Conservation (phyloP, 2,797 vertebrate genomes). For the Clamator glandarius region DNA sequence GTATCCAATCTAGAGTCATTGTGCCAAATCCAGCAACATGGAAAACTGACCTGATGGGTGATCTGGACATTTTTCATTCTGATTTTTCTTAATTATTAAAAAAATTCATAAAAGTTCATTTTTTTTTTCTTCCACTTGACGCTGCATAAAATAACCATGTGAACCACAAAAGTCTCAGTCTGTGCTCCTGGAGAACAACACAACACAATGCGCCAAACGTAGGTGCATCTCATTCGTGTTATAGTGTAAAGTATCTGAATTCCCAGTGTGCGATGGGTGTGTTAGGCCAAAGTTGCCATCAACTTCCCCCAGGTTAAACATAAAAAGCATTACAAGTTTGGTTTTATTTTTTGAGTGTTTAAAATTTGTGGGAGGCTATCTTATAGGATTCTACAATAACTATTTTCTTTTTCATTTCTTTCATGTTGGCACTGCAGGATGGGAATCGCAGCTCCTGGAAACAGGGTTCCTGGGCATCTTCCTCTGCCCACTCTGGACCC, state of each 20-base stretch:
- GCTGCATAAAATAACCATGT: not conserved
- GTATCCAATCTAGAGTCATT: not conserved
- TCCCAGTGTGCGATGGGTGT: rapidly evolving
- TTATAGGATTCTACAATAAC: not conserved
- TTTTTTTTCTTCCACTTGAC: not conserved
- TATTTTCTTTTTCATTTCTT: not conserved
- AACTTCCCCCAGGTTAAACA: not conserved
- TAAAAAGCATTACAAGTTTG: not conserved
- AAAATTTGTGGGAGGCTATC: not conserved
- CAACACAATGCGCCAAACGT: not conserved
- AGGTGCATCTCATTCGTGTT: rapidly evolving
- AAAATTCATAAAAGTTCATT: rapidly evolving
- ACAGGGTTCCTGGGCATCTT: slow-evolving; percentile 94
- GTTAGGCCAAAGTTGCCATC: no score
- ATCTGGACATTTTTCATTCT: not conserved
- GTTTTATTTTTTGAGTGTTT: not conserved
- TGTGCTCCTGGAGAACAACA: rapidly evolving
- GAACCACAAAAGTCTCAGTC: not conserved
- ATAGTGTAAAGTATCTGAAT: not conserved
- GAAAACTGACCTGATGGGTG: not conserved
- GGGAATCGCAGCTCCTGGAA: slow-evolving; percentile 96
- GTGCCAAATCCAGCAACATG: not conserved
- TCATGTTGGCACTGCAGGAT: slow-evolving; percentile 76
- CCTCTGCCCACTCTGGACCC: slow-evolving; percentile 90
- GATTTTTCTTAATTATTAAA: not conserved